These are phyloP conservation scores for Polypedilum vanderplanki DNA, from an alignment of 1,140 invertebrate species.

Conservation along the genomic window DNA sequence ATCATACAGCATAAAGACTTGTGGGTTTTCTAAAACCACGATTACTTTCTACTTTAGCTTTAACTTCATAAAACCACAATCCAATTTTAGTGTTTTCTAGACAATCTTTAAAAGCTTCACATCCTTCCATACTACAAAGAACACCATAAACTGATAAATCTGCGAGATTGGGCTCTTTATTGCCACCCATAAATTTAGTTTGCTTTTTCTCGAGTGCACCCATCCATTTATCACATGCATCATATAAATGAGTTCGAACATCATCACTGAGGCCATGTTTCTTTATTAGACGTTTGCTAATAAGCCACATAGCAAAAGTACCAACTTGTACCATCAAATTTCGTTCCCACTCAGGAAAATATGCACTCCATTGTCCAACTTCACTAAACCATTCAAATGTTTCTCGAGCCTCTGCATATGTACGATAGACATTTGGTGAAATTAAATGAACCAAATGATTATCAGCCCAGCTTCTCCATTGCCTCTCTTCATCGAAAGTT, in stretches of 20 bases:
- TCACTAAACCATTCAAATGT: conserved; percentile 89
- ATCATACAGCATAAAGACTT: neutral
- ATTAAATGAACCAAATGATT: conserved; percentile 81
- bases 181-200: conserved; percentile 74
- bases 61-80: conserved; percentile 50
- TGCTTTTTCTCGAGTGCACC: conserved; percentile 61
- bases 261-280: conserved; percentile 81
- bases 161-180: conserved; percentile 74
- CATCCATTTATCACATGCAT: conserved; percentile 78
- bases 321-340: conserved; percentile 88
- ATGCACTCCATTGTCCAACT: conserved; percentile 84
- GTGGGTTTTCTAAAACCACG: conserved; percentile 38
- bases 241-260: conserved; percentile 83
- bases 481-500: conserved; percentile 68
- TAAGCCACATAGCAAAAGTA: conserved; percentile 86
- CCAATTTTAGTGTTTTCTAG: conserved; percentile 63
- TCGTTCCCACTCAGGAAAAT: conserved; percentile 81
- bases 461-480: conserved; percentile 95
- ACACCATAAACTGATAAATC: conserved; percentile 92
- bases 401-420: conserved; percentile 71
- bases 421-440: conserved; percentile 96
- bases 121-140: conserved; percentile 92
- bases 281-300: conserved; percentile 83
- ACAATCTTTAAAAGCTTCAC: conserved; percentile 81
- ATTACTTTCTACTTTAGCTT: conserved; percentile 47